These are phyloP conservation scores for Calosoma granatense DNA, from an alignment of 1,140 invertebrate genomes.

Conservation along the genomic window DNA sequence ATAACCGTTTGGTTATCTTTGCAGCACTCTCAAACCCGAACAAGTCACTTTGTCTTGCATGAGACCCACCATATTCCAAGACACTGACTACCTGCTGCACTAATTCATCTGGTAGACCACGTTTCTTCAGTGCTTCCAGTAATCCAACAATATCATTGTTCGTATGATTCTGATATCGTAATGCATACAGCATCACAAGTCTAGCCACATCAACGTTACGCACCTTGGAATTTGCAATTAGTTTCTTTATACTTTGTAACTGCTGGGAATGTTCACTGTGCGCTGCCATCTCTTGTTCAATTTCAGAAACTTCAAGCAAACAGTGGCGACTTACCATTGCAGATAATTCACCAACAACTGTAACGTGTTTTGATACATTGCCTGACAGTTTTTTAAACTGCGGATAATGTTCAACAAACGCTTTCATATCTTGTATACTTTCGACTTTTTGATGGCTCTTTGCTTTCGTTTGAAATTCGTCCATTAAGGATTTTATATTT, in stretches of 20 bases:
- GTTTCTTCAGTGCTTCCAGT: slow-evolving; percentile 59
- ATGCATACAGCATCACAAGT: slow-evolving; percentile 85
- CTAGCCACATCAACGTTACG: slow-evolving; percentile 72
- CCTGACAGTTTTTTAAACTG: slow-evolving; percentile 99
- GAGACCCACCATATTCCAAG: slow-evolving; percentile 71
- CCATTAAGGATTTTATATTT: slow-evolving; percentile 94
- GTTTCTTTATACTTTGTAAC: slow-evolving; percentile 28
- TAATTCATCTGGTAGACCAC: slow-evolving; percentile 48
- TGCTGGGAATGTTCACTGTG: slow-evolving; percentile 86
- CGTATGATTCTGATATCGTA: slow-evolving; percentile 83
- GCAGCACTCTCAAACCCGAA: slow-evolving; percentile 80
- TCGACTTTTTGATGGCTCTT: slow-evolving; percentile 96
- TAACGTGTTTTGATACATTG: slow-evolving; percentile 95
- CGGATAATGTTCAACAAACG: slow-evolving; percentile 96
- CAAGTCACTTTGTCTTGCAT: slow-evolving; percentile 67
- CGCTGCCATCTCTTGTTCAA: slow-evolving; percentile 92
- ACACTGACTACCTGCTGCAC: slow-evolving; percentile 55
- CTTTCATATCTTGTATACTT: slow-evolving; percentile 97
- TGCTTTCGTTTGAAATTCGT: slow-evolving; percentile 93
- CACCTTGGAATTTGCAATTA: slow-evolving; percentile 39
- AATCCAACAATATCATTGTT: slow-evolving; percentile 74
- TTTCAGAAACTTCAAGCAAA: slow-evolving; percentile 87
- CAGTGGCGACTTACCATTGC: slow-evolving; percentile 65
- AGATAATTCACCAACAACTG: slow-evolving; percentile 90
- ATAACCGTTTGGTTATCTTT: slow-evolving; percentile 83